Evolutionary conservation across 2,888 invertebrate genomes (phyloP).

Genomic region (Carabus problematicus): DNA sequence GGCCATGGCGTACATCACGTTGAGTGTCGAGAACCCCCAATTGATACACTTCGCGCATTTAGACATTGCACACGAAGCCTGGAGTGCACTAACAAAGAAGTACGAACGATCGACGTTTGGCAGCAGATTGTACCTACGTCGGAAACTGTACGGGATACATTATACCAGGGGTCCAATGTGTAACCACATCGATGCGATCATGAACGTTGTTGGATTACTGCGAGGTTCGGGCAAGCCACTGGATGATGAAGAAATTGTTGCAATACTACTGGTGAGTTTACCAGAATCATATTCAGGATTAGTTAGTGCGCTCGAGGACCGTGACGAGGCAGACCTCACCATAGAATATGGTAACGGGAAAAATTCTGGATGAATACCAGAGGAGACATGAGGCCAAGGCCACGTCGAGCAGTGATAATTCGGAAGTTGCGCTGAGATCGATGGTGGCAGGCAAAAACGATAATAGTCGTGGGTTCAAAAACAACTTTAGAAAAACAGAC

Average conservation of each 20-base stretch:
- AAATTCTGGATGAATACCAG: no score
- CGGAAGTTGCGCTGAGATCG: no score
- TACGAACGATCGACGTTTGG: conserved; percentile 27
- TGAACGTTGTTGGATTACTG: conserved; percentile 3
- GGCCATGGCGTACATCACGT: conserved; percentile 28
- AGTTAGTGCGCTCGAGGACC: conserved; percentile 26
- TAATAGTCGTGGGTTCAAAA: no score
- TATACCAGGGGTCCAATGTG: conserved; percentile 18
- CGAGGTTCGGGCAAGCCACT: no score
- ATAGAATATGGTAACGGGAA: no score
- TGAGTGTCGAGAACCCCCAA: conserved; percentile 34
- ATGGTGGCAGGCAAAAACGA: no score
- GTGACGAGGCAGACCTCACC: no score
- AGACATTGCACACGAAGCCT: conserved; percentile 21
- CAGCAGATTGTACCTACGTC: conserved; percentile 14
- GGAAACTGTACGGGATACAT: no score
- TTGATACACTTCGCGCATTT: conserved; percentile 28
- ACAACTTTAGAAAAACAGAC: background rate
- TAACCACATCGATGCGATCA: conserved; percentile 15
- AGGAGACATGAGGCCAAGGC: no score
- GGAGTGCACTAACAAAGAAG: conserved; percentile 23
- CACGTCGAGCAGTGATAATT: no score
- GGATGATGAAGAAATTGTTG: conserved; percentile 25
- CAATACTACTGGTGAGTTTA: conserved; percentile 20
- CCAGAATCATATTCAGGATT: conserved; percentile 28